Conservation (phyloP, 1,140 invertebrate species). For the Sarcophaga bullata region DNA sequence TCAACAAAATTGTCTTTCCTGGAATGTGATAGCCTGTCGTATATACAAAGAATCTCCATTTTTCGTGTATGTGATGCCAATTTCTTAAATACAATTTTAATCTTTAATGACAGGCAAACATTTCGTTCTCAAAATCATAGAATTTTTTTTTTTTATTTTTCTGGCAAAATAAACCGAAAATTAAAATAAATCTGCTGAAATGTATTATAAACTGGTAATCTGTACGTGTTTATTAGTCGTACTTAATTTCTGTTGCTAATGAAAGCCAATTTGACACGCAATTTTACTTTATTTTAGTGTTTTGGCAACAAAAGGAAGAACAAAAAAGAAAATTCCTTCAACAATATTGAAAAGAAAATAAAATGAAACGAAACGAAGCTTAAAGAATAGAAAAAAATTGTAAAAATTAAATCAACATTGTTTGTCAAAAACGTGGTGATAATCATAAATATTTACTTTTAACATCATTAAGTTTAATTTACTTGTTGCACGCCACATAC, state of each 20-base stretch:
- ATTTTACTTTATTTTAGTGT: not conserved
- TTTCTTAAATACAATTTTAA: no score
- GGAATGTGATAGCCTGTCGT: no score
- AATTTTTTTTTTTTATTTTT: no score
- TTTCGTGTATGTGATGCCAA: no score
- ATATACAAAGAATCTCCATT: no score
- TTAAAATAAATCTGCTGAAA: not conserved
- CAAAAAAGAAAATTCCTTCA: not conserved
- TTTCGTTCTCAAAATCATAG: no score
- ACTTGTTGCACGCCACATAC: slow-evolving; percentile 35
- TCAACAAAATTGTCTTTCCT: no score
- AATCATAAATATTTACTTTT: slow-evolving; percentile 40
- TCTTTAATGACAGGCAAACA: no score
- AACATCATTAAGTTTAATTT: slow-evolving; percentile 40
- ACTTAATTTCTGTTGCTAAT: slow-evolving; percentile 12
- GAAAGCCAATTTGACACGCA: slow-evolving; percentile 37
- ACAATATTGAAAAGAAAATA: not conserved
- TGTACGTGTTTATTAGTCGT: slow-evolving; percentile 10
- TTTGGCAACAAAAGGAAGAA: not conserved
- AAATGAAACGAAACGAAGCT: not conserved
- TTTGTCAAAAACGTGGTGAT: slow-evolving; percentile 19
- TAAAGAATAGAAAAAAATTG: slow-evolving; percentile 20
- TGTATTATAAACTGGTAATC: slow-evolving; percentile 12
- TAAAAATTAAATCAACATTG: slow-evolving; percentile 39
- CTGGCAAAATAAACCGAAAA: no score